Conservation (phyloP, 2,797 vertebrate genomes). For the Euthynnus affinis region DNA sequence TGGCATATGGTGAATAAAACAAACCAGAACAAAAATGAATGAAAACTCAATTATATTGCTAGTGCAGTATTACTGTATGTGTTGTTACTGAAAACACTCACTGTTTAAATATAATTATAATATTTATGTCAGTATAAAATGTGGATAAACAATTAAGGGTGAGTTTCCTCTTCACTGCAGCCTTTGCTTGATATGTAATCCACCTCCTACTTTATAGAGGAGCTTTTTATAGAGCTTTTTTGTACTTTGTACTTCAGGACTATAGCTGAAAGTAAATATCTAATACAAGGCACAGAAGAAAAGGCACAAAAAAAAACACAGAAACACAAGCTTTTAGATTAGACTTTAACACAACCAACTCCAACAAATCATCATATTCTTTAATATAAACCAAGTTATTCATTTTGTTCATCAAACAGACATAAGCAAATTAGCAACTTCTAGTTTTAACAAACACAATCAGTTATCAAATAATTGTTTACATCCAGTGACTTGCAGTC, state of each 20-base stretch:
- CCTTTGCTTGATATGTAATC: background rate
- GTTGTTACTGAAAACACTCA: background rate
- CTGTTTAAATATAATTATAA: background rate
- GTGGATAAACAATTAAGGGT: background rate
- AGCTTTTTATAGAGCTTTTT: background rate
- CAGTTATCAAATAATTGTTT: constrained; percentile 12
- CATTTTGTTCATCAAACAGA: constrained; percentile 36
- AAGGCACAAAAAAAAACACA: background rate
- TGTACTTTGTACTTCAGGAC: constrained; percentile 26
- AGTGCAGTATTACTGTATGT: background rate
- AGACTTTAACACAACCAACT: background rate
- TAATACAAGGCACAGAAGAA: background rate
- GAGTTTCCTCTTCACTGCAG: background rate
- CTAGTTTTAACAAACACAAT: constrained; percentile 12
- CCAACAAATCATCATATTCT: background rate
- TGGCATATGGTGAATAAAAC: constrained; percentile 8
- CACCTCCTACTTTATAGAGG: background rate
- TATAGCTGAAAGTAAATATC: background rate
- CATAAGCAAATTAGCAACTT: constrained; percentile 31
- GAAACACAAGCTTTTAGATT: background rate
- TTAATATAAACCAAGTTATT: constrained; percentile 53
- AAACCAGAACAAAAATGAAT: background rate
- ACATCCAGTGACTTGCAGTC: constrained; percentile 17
- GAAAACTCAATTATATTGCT: background rate
- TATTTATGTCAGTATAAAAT: background rate